Evolutionary conservation across 2,888 invertebrate species (phyloP).

Genomic region (Rosalia funebris): DNA sequence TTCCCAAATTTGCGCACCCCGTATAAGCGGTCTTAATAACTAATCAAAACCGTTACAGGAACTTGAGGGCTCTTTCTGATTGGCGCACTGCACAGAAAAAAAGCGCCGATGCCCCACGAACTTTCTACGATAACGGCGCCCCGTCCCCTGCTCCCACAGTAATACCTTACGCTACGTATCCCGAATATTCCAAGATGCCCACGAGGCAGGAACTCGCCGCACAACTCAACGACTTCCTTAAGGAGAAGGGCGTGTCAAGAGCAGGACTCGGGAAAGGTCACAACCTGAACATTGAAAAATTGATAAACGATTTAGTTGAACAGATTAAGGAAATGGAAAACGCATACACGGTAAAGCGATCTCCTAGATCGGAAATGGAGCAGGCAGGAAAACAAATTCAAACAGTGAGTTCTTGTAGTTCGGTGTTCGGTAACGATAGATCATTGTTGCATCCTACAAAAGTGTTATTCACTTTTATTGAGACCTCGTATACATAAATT

Average conservation of each 20-base stretch:
- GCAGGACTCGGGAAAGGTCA: conserved; percentile 43
- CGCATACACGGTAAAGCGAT: conserved; percentile 45
- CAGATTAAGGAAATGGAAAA: conserved; percentile 59
- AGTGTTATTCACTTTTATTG: too few relatives aligned
- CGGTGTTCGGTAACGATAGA: too few relatives aligned
- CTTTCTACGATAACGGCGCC: conserved; percentile 31
- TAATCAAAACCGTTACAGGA: too few relatives aligned
- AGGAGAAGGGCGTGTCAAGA: conserved; percentile 34
- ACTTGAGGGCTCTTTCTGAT: conserved; percentile 64
- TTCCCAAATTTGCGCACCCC: too few relatives aligned
- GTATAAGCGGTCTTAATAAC: too few relatives aligned
- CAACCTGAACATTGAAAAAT: conserved; percentile 61
- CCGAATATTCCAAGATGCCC: conserved; percentile 67
- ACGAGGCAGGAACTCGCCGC: conserved; percentile 60
- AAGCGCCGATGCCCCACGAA: conserved; percentile 30
- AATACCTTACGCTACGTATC: conserved; percentile 68
- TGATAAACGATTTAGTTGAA: conserved; percentile 60
- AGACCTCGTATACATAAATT: too few relatives aligned
- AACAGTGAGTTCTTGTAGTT: conserved; percentile 67
- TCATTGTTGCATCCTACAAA: too few relatives aligned
- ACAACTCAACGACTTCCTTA: conserved; percentile 50
- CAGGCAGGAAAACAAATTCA: conserved; percentile 69
- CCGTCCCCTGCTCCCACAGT: not conserved
- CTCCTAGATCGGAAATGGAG: conserved; percentile 68
- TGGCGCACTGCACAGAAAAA: conserved; percentile 65